Conservation (phyloP, 2,113 vertebrate genomes). For the Odontesthes bonariensis region DNA sequence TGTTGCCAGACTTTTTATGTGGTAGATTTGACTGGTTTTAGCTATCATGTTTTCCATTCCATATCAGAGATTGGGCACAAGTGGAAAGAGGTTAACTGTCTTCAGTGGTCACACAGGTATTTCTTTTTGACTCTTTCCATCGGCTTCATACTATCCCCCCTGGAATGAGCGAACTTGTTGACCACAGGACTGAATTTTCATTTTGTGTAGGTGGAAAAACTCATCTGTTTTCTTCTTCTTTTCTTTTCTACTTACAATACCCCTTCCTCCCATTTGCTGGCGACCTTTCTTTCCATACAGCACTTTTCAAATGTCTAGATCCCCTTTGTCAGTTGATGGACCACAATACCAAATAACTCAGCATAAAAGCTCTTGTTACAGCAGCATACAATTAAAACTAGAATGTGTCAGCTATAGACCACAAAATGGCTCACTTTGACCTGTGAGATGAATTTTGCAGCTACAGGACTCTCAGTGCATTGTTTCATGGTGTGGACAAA, state of each 20-base stretch:
- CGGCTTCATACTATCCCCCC: neutral
- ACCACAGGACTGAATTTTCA: neutral
- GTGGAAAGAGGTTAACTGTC: slow-evolving; percentile 6
- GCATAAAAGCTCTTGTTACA: too few relatives aligned
- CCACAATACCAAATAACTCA: neutral
- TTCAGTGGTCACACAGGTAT: neutral
- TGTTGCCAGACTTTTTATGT: neutral
- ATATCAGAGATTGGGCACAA: neutral
- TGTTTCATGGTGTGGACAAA: neutral
- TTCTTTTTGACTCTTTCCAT: neutral
- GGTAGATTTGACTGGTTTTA: neutral
- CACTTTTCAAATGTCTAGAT: neutral
- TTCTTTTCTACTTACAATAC: neutral
- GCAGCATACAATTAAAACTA: neutral
- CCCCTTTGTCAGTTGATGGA: neutral
- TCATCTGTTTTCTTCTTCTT: slow-evolving; percentile 11
- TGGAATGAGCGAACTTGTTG: neutral
- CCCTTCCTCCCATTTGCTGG: neutral
- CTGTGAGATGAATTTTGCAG: slow-evolving; percentile 5
- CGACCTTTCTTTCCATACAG: neutral
- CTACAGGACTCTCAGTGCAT: neutral
- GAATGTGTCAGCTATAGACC: neutral
- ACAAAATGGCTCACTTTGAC: neutral
- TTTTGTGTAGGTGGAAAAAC: neutral
- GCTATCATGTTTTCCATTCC: slow-evolving; percentile 4